Conservation (phyloP, 2,797 vertebrate genomes). For the Typhlichthys eigenmanni region DNA sequence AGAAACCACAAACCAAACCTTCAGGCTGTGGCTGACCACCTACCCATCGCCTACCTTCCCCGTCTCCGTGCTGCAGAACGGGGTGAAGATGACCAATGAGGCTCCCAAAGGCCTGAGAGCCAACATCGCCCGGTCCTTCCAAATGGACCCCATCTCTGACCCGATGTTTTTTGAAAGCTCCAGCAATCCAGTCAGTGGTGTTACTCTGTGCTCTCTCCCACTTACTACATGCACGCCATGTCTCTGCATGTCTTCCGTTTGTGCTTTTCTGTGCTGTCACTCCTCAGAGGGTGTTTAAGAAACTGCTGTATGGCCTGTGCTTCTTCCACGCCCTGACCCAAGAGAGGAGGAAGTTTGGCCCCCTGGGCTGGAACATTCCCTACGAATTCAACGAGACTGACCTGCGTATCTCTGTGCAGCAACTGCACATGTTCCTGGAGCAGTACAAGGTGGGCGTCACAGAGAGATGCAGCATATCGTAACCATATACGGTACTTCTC, state of each 20-base stretch:
- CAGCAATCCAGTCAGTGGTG: conserved; percentile 80
- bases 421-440: conserved; percentile 87
- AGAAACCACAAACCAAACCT: conserved; percentile 87
- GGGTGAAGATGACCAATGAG: conserved; percentile 93
- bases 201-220: too few relatives aligned
- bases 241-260: too few relatives aligned
- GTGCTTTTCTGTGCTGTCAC: neutral
- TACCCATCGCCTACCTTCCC: conserved; percentile 90
- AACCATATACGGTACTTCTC: too few relatives aligned
- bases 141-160: conserved; percentile 90
- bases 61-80: conserved; percentile 88
- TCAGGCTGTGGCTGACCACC: conserved; percentile 91
- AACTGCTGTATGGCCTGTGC: conserved; percentile 85
- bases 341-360: conserved; percentile 88
- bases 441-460: conserved; percentile 81
- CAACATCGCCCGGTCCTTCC: conserved; percentile 85
- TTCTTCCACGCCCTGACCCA: conserved; percentile 90
- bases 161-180: conserved; percentile 84
- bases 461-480: neutral
- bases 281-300: conserved; percentile 84
- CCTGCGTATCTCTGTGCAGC: conserved; percentile 88
- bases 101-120: conserved; percentile 87
- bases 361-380: conserved; percentile 90
- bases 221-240: too few relatives aligned
- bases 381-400: conserved; percentile 91